A percentile compares a stretch with the other conserved stretches of the same genome.
Conservation (phyloP, 1,140 invertebrate genomes). For the Planococcus citri region DNA sequence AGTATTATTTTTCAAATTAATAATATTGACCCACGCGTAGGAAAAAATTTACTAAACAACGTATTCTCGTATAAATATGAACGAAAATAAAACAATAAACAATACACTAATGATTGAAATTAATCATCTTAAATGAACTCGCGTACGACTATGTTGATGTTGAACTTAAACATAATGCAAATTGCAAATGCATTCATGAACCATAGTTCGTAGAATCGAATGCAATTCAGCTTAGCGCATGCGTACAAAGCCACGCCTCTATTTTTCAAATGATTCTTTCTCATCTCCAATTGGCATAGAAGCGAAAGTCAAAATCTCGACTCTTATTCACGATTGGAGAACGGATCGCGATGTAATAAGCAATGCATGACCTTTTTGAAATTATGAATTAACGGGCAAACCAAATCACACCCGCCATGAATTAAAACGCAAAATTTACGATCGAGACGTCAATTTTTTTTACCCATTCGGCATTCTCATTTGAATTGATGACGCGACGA, state of each 20-base stretch:
- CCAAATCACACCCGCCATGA: neutral
- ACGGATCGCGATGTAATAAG: neutral
- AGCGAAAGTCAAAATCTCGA: neutral
- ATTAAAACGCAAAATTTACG: neutral
- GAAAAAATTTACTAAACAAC: neutral
- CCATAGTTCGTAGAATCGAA: neutral
- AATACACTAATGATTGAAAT: neutral
- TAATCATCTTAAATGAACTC: neutral
- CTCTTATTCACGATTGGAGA: neutral
- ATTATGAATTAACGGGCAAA: neutral
- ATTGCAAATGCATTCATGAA: neutral
- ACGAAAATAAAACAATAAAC: no score
- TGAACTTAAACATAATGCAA: neutral
- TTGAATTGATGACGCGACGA: neutral
- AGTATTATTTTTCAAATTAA: no score
- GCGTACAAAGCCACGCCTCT: neutral
- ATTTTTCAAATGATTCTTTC: neutral
- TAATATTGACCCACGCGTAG: no score
- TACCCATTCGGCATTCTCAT: neutral
- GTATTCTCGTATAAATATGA: no score
- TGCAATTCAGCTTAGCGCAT: neutral
- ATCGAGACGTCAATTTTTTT: neutral
- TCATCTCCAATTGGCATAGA: neutral
- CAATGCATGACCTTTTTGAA: constrained; percentile 1
- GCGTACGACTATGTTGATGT: neutral